Evolutionary conservation across 1,140 invertebrate genomes (phyloP).

Genomic region (Pygmarrhopalites habei): DNA sequence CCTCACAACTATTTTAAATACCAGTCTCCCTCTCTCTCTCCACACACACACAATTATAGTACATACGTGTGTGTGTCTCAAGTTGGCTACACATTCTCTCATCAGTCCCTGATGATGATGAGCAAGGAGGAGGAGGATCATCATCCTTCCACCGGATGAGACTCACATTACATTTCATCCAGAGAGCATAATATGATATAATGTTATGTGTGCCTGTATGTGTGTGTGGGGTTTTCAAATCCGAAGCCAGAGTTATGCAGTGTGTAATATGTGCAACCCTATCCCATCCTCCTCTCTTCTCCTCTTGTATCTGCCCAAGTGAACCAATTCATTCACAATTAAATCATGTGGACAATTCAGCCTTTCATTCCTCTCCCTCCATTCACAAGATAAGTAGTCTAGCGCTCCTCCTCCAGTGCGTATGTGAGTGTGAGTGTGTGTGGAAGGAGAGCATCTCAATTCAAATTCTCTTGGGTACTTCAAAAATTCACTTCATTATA

Average conservation of each 20-base stretch:
- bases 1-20: too few species aligned
- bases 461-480: neutral
- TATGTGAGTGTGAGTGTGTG: neutral
- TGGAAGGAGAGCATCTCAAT: neutral
- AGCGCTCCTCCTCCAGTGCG: too few species aligned
- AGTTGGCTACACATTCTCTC: too few species aligned
- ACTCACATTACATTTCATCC: slow-evolving; percentile 20
- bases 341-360: slow-evolving; percentile 15
- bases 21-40: too few species aligned
- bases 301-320: neutral
- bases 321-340: slow-evolving; percentile 25
- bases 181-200: neutral
- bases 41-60: too few species aligned
- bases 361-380: slow-evolving; percentile 11
- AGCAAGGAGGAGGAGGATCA: neutral
- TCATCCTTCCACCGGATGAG: slow-evolving; percentile 21
- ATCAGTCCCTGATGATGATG: neutral
- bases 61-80: too few species aligned
- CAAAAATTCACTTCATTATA: neutral
- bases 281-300: slow-evolving; percentile 11
- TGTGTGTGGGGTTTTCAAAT: neutral
- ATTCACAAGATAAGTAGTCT: neutral
- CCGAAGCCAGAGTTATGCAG: neutral
- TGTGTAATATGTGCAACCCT: slow-evolving; percentile 14
- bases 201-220: neutral